phyloP scores from a whole-genome alignment of 2,113 vertebrate genomes.

The Corythoichthys intestinalis region DNA sequence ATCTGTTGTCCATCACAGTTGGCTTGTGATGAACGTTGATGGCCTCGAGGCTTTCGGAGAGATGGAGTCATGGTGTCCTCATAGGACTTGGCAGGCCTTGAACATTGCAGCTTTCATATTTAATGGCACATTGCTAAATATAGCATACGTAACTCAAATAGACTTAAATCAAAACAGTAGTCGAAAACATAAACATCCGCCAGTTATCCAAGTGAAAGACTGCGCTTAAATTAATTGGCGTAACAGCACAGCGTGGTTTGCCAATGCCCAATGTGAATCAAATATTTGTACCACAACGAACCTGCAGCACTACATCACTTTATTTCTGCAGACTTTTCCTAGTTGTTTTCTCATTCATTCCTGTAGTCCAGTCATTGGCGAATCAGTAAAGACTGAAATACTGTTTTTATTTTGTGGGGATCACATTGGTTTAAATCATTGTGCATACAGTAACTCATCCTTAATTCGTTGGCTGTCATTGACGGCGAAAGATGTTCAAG shows the following conservation, averaged over 20 bases:
- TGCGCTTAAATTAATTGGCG: background rate
- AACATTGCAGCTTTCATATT: slow-evolving; percentile 11
- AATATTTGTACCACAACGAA: background rate
- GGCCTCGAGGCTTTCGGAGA: slow-evolving; percentile 44
- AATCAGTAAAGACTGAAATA: background rate
- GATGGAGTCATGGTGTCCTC: slow-evolving; percentile 21
- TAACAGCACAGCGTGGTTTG: background rate
- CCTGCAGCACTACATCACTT: background rate
- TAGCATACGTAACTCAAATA: background rate
- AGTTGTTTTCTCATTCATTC: background rate
- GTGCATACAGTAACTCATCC: background rate
- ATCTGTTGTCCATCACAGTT: slow-evolving; percentile 40
- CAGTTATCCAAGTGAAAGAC: background rate
- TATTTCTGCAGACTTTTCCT: background rate
- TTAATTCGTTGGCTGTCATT: no score
- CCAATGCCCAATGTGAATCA: background rate
- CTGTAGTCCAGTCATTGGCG: background rate
- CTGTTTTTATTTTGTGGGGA: background rate
- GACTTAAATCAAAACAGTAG: background rate
- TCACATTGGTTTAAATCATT: background rate
- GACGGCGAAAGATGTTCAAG: no score
- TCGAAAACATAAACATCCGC: slow-evolving; percentile 1
- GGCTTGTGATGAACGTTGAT: slow-evolving; percentile 50
- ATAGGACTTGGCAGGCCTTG: slow-evolving; percentile 14
- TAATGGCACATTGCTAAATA: slow-evolving; percentile 9